phyloP scores from a whole-genome alignment of 2,888 invertebrate species.

The Epiblema foenella region DNA sequence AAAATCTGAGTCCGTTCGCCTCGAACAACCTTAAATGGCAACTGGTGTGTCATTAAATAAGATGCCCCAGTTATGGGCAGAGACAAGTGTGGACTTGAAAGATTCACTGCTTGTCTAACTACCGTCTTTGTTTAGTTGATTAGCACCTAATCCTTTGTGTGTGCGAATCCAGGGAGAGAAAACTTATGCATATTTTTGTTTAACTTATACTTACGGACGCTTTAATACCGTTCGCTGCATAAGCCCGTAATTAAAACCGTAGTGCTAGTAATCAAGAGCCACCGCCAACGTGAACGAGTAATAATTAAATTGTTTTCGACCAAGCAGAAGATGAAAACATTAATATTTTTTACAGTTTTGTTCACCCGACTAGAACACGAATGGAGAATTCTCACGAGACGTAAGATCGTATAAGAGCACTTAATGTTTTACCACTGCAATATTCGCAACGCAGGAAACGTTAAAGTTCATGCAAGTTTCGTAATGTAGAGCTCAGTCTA shows the following conservation, averaged over 20 bases:
- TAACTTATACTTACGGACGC: neutral
- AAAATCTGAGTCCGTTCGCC: constrained; percentile 42
- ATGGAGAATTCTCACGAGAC: constrained; percentile 34
- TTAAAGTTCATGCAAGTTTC: constrained; percentile 46
- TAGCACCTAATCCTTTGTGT: constrained; percentile 35
- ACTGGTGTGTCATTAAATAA: constrained; percentile 67
- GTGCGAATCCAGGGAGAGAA: neutral
- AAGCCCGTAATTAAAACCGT: constrained; percentile 17
- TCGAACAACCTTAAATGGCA: constrained; percentile 61
- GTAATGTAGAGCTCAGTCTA: constrained; percentile 40
- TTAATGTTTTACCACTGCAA: constrained; percentile 30
- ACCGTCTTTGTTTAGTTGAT: constrained; percentile 34
- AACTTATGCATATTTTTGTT: neutral
- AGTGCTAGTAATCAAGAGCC: constrained; percentile 23
- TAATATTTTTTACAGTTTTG: constrained; percentile 24
- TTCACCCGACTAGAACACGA: constrained; percentile 14
- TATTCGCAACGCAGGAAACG: constrained; percentile 43
- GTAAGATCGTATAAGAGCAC: constrained; percentile 38
- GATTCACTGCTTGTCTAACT: constrained; percentile 48
- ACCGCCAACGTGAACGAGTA: constrained; percentile 12
- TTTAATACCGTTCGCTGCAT: constrained; percentile 3
- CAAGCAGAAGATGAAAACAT: constrained; percentile 17
- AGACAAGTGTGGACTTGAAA: constrained; percentile 64
- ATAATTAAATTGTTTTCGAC: constrained; percentile 28
- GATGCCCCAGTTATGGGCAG: constrained; percentile 64